These are phyloP conservation scores for Hypomecis atomaria DNA, from an alignment of 2,888 invertebrate genomes.

Conservation along the genomic window DNA sequence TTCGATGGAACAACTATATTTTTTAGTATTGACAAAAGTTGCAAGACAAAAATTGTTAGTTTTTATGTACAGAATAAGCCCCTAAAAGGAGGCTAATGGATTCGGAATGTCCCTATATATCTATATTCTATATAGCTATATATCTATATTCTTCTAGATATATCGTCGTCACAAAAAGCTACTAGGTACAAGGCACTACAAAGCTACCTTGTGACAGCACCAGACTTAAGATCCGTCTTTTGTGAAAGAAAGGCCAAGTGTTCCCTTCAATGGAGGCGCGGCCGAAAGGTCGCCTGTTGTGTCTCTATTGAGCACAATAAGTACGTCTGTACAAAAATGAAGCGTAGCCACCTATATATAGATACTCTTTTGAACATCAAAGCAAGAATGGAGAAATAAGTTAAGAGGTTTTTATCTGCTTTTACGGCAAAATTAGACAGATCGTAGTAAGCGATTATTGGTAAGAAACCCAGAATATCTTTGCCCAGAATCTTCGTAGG, in stretches of 20 bases:
- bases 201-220: slow-evolving; percentile 54
- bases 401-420: slow-evolving; percentile 23
- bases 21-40: too few species aligned
- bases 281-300: slow-evolving; percentile 70
- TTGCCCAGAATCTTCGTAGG: neutral
- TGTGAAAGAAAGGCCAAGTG: slow-evolving; percentile 72
- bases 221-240: slow-evolving; percentile 59
- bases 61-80: too few species aligned
- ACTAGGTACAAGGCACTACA: slow-evolving; percentile 43
- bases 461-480: slow-evolving; percentile 5
- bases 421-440: slow-evolving; percentile 25
- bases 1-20: too few species aligned
- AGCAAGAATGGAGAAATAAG: slow-evolving; percentile 23
- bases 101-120: too few species aligned
- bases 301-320: slow-evolving; percentile 66
- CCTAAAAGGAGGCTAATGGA: too few species aligned
- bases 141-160: too few species aligned
- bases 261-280: slow-evolving; percentile 62
- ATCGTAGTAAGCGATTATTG: slow-evolving; percentile 25
- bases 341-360: slow-evolving; percentile 23
- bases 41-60: too few species aligned
- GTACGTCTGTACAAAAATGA: slow-evolving; percentile 61
- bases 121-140: too few species aligned
- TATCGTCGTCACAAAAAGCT: neutral
- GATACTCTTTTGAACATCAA: slow-evolving; percentile 46